Percentiles rank a stretch among this genome's conserved stretches.
Conservation (phyloP, 2,113 vertebrate genomes). For the Procavia capensis region DNA sequence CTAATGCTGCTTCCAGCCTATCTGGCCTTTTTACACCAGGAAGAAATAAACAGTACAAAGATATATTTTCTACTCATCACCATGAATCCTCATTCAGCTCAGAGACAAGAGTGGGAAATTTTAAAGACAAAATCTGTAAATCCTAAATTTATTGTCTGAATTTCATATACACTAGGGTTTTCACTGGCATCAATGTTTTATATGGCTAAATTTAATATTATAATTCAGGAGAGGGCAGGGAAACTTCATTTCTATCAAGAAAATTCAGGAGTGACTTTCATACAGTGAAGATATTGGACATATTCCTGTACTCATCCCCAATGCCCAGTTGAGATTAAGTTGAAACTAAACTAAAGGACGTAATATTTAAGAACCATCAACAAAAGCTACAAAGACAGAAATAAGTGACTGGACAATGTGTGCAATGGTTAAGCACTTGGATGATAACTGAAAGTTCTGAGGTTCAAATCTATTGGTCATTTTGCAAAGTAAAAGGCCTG, state of each 20-base stretch:
- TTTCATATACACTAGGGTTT: not conserved
- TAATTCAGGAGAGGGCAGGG: not conserved
- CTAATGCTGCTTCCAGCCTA: not conserved
- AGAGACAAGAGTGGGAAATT: not conserved
- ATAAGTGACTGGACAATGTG: not conserved
- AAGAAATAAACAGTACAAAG: not conserved
- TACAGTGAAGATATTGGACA: not conserved
- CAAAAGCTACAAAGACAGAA: slow-evolving; percentile 11
- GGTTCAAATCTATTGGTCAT: too few relatives aligned
- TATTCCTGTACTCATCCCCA: not conserved
- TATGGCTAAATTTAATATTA: not conserved
- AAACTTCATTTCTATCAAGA: not conserved
- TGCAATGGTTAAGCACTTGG: too few relatives aligned
- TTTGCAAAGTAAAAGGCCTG: too few relatives aligned
- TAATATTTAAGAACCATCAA: not conserved
- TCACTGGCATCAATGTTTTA: not conserved
- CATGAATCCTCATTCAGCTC: not conserved
- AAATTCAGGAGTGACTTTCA: not conserved
- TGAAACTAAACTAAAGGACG: not conserved
- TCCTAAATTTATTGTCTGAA: not conserved
- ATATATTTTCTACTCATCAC: not conserved
- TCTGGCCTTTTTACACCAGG: slow-evolving; percentile 28
- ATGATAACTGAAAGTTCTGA: too few relatives aligned
- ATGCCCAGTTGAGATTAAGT: not conserved
- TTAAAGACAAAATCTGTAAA: not conserved